Evolutionary conservation across 2,797 vertebrate species (phyloP).

Genomic region (Poecile montanus): DNA sequence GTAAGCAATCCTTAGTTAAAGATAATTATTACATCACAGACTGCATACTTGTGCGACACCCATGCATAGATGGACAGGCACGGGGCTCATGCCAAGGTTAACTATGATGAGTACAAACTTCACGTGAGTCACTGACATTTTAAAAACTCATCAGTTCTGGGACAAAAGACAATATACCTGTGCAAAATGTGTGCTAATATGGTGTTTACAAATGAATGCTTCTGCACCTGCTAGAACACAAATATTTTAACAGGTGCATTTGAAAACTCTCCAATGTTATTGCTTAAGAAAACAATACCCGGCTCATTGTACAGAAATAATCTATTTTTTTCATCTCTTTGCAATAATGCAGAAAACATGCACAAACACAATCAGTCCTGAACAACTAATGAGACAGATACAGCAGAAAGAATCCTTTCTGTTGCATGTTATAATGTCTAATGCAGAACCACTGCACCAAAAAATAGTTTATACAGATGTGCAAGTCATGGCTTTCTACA

Average conservation of each 20-base stretch:
- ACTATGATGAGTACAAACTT: not conserved
- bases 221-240: not conserved
- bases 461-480: not conserved
- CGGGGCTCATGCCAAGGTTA: not conserved
- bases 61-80: not conserved
- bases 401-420: not conserved
- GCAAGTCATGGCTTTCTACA: not conserved
- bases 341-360: not conserved
- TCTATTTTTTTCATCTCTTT: not conserved
- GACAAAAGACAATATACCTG: not conserved
- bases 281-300: not conserved
- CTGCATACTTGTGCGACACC: not conserved
- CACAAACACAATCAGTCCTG: not conserved
- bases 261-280: not conserved
- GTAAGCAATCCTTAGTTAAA: not conserved
- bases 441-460: not conserved
- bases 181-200: not conserved
- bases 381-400: not conserved
- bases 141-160: not conserved
- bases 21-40: not conserved
- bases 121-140: not conserved
- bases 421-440: not conserved
- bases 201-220: not conserved
- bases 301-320: not conserved
- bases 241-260: not conserved